Base-by-base conservation (phyloP, 2,888 invertebrate genomes). In the Rhopalosiphum nymphaeae region DNA sequence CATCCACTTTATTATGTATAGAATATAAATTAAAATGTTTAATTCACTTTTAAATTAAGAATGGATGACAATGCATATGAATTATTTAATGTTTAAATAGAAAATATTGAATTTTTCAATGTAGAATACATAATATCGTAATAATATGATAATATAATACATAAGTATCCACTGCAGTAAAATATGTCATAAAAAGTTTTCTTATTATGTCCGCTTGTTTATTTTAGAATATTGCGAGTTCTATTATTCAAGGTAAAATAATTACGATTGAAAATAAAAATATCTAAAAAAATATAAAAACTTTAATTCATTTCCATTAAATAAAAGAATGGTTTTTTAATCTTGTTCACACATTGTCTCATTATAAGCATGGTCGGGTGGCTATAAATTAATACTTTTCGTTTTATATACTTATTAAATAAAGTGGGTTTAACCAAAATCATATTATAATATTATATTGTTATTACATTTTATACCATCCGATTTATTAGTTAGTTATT, bases 11-110 rank as follows among this genome's bases (percentile, higher is more conserved):
- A 53, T 21, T 53, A 87, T 7, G 21, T 78, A 36, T 78, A 11
- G 10, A 29, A 53, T 53, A 26, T 88, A 49, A n/a, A 88, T 56
- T 36, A 53, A 88, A 53, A 88, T 88, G 25, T 88, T 53, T 53
- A 88, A 56, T 88, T 88, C 25, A 88, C 21, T 56, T 88, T 88
- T 25, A 53, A 88, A 88, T 53, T 53, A 42, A 88, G 36, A 53
- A 87, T 87, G n/a, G 25, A 88, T 56, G 26, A 56, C 13, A 26
- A 56, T 88, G 26, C 53, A 26, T 11, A 56, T 88, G 25, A 88
- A 88, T 53, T 36, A 88, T 88, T 88, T 88, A 11, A 36, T 42
- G 25, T 88, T 88, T 11, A 53, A 88, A 56, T 36, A 53, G 11
- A 53, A 88, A 25, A 88, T 21, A 78, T 42, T 67, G n/a, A 67